These are phyloP conservation scores for Coleophora deauratella DNA, from an alignment of 2,888 invertebrate genomes.

Conservation along the genomic window DNA sequence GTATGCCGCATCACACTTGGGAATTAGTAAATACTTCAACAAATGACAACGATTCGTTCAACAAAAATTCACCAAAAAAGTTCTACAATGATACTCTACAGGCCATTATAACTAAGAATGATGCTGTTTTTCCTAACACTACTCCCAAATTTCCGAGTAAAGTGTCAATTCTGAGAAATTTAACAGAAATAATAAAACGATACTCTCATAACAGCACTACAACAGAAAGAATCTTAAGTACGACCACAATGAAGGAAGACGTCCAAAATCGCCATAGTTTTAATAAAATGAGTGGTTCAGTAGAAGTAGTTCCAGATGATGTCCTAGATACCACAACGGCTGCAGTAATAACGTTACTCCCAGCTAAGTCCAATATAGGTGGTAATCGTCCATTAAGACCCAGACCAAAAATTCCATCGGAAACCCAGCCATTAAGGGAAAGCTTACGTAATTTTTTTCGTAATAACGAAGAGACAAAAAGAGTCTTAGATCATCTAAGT, in stretches of 20 bases:
- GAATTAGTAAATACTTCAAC: slow-evolving; percentile 74
- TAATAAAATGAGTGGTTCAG: slow-evolving; percentile 53
- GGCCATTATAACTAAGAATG: slow-evolving; percentile 76
- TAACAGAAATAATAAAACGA: slow-evolving; percentile 78
- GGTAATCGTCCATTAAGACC: slow-evolving; percentile 81
- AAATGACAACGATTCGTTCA: slow-evolving; percentile 49
- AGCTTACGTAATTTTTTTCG: slow-evolving; percentile 47
- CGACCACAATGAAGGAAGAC: slow-evolving; percentile 21
- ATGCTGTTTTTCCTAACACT: slow-evolving; percentile 54
- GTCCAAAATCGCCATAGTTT: slow-evolving; percentile 37
- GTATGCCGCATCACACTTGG: slow-evolving; percentile 65
- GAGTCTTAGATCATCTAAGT: slow-evolving; percentile 34
- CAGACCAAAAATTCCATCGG: slow-evolving; percentile 65
- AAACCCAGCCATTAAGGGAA: slow-evolving; percentile 43
- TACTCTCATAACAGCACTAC: slow-evolving; percentile 62
- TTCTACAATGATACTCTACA: slow-evolving; percentile 77
- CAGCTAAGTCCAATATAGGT: slow-evolving; percentile 86
- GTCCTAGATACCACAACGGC: slow-evolving; percentile 54
- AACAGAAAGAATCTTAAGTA: slow-evolving; percentile 11
- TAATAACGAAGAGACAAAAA: slow-evolving; percentile 35
- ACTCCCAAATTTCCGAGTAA: slow-evolving; percentile 58
- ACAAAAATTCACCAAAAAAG: slow-evolving; percentile 62
- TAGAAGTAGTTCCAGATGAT: slow-evolving; percentile 61
- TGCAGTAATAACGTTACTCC: slow-evolving; percentile 76
- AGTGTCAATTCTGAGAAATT: slow-evolving; percentile 71